These are phyloP conservation scores for Ellobium chinense DNA, from an alignment of 2,888 invertebrate species.

Conservation along the genomic window DNA sequence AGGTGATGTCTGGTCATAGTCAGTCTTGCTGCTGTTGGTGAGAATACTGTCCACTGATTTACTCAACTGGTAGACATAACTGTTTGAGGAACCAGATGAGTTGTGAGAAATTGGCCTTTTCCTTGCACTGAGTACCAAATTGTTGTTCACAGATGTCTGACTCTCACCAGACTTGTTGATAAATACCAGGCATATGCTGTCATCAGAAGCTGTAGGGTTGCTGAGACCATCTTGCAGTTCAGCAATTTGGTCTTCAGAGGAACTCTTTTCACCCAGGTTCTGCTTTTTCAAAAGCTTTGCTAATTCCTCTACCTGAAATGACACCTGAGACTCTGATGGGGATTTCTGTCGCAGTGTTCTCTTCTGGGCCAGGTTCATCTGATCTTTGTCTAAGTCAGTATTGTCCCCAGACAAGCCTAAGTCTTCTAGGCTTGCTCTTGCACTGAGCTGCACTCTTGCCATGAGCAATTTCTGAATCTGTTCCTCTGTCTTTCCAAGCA, in stretches of 20 bases:
- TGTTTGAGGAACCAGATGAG: constrained; percentile 27
- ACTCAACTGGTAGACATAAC: constrained; percentile 2
- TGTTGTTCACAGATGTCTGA: not conserved
- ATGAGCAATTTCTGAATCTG: not conserved
- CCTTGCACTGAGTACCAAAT: not conserved
- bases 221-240: not conserved
- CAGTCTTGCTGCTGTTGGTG: constrained; percentile 34
- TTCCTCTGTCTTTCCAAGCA: constrained; percentile 16
- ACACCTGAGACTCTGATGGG: constrained; percentile 42
- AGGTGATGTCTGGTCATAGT: constrained; percentile 2
- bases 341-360: constrained; percentile 38
- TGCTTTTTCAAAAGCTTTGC: not conserved
- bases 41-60: constrained; percentile 42
- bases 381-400: not conserved
- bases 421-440: constrained; percentile 1
- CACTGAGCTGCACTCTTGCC: not conserved
- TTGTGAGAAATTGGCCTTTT: not conserved
- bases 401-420: not conserved
- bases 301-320: not conserved
- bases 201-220: constrained; percentile 49
- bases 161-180: constrained; percentile 47
- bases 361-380: constrained; percentile 7
- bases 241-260: constrained; percentile 11
- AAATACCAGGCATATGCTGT: constrained; percentile 70
- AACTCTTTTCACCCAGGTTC: not conserved